Conservation (phyloP, 2,113 vertebrate genomes). For the Coturnix japonica region DNA sequence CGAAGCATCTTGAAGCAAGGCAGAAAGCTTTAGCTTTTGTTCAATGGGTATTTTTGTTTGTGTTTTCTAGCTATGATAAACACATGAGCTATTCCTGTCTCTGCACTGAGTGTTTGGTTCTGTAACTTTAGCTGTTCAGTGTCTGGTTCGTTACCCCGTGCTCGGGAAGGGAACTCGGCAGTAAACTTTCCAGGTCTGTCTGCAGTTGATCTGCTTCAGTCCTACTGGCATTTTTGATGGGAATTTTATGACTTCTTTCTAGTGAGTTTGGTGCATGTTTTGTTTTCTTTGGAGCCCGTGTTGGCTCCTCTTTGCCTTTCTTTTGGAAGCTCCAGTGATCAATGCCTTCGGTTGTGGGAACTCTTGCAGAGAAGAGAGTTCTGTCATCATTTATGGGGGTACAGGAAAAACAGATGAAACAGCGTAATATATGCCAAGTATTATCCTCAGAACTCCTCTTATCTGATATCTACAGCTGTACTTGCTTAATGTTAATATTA, state of each 20-base stretch:
- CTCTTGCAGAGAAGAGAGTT: slow-evolving; percentile 46
- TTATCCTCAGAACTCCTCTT: slow-evolving; percentile 44
- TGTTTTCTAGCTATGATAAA: neutral
- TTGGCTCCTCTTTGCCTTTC: slow-evolving; percentile 47
- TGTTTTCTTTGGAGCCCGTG: slow-evolving; percentile 58
- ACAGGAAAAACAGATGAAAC: slow-evolving; percentile 58
- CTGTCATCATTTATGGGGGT: slow-evolving; percentile 67
- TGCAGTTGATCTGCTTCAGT: slow-evolving; percentile 28
- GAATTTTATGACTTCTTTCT: slow-evolving; percentile 39
- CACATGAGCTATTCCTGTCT: neutral
- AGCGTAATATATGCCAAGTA: slow-evolving; percentile 33
- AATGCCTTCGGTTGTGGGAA: slow-evolving; percentile 67
- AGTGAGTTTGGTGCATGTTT: slow-evolving; percentile 37
- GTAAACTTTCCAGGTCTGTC: slow-evolving; percentile 42
- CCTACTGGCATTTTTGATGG: slow-evolving; percentile 60
- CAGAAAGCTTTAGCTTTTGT: neutral
- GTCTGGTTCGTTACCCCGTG: neutral
- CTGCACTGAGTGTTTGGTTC: neutral
- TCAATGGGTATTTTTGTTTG: neutral
- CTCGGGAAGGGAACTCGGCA: neutral
- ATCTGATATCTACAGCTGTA: slow-evolving; percentile 68
- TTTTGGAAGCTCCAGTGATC: slow-evolving; percentile 62
- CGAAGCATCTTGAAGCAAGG: neutral
- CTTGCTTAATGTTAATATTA: slow-evolving; percentile 52
- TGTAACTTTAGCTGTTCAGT: slow-evolving; percentile 16